phyloP scores from a whole-genome alignment of 2,888 invertebrate genomes.

The Diaperis boleti region DNA sequence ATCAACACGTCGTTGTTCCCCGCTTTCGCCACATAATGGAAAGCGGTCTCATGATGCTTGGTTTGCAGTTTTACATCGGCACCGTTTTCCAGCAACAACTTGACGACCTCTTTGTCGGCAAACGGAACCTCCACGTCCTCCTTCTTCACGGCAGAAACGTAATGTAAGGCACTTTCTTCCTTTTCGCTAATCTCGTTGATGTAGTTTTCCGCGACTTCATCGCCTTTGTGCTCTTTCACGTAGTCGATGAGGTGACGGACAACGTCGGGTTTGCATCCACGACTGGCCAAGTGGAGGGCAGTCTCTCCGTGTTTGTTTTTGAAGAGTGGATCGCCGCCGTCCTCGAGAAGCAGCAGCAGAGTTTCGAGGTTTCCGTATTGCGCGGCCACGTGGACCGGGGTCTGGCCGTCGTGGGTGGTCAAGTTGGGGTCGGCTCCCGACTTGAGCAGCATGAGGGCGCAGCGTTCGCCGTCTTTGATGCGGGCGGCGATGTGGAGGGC shows the following conservation, averaged over 20 bases:
- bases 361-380: conserved; percentile 91
- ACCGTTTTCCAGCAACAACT: conserved; percentile 88
- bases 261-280: conserved; percentile 86
- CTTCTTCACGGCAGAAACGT: conserved; percentile 90
- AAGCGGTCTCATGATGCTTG: conserved; percentile 91
- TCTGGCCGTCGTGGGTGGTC: conserved; percentile 95
- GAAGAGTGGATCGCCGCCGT: conserved; percentile 92
- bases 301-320: conserved; percentile 97
- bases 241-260: conserved; percentile 88
- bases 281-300: conserved; percentile 93
- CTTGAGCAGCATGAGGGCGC: conserved; percentile 97
- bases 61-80: conserved; percentile 91
- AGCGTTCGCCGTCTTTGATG: conserved; percentile 90
- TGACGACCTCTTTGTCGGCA: conserved; percentile 88
- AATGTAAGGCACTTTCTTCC: conserved; percentile 95
- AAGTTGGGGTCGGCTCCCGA: conserved; percentile 98
- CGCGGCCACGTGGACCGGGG: conserved; percentile 96
- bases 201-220: conserved; percentile 84
- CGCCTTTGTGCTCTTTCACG: conserved; percentile 80
- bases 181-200: conserved; percentile 91
- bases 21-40: conserved; percentile 94
- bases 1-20: conserved; percentile 96
- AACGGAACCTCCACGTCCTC: conserved; percentile 80
- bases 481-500: conserved; percentile 97
- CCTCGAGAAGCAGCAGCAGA: conserved; percentile 87